These are phyloP conservation scores for Tychaedon coryphoeus DNA, from an alignment of 2,113 vertebrate species.

Conservation along the genomic window DNA sequence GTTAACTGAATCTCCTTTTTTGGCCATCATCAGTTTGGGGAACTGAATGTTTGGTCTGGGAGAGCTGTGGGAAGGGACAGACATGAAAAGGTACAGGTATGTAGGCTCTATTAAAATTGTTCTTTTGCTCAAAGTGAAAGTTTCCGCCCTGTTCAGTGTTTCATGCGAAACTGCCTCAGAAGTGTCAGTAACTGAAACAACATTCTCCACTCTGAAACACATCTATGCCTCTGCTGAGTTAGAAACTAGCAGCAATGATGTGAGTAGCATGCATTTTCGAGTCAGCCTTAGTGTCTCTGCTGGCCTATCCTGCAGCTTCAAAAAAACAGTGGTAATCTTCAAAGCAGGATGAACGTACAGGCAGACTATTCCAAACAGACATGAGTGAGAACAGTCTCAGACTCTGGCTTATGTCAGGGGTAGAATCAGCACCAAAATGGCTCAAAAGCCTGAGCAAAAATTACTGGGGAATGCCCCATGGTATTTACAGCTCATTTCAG, in stretches of 20 bases:
- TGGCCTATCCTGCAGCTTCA: background rate
- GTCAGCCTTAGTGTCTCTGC: background rate
- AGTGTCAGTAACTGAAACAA: background rate
- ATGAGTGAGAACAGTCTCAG: background rate
- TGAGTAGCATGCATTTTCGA: background rate
- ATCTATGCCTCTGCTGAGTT: background rate
- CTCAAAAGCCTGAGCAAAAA: background rate
- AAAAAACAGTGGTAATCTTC: background rate
- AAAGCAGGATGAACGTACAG: fast-evolving
- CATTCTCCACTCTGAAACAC: background rate
- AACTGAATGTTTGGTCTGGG: background rate
- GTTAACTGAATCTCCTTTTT: background rate
- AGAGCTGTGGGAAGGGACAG: background rate
- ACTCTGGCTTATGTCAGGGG: background rate
- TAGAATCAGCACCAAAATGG: background rate
- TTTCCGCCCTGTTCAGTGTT: background rate
- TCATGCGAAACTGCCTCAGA: background rate
- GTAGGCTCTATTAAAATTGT: background rate
- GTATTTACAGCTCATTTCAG: background rate
- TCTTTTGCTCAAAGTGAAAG: conserved; percentile 57
- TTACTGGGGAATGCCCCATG: background rate
- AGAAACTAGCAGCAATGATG: background rate
- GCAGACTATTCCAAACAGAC: background rate
- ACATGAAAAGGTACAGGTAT: background rate
- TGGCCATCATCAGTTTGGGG: background rate